phyloP scores from a whole-genome alignment of 2,888 invertebrate genomes.

The Parapristionchus giblindavisi region DNA sequence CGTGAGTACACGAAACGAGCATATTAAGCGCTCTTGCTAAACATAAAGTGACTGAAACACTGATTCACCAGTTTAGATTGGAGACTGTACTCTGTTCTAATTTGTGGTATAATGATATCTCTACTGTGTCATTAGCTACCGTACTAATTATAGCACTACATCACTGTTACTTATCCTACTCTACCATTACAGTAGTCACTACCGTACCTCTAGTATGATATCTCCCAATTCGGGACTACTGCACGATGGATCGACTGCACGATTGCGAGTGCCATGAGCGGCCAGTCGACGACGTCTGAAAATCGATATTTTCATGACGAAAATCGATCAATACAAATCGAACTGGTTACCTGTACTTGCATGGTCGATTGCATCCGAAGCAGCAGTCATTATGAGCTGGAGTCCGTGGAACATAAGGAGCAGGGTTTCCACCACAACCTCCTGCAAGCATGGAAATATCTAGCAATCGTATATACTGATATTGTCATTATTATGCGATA shows the following conservation, averaged over 20 bases:
- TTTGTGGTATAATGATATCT: no score
- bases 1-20: no score
- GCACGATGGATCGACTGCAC: conserved; percentile 58
- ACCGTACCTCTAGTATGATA: conserved; percentile 52
- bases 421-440: neutral
- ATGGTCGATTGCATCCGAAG: conserved; percentile 62
- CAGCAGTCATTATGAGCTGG: conserved; percentile 64
- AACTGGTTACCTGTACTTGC: conserved; percentile 46
- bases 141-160: no score
- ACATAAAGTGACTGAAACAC: no score
- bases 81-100: no score
- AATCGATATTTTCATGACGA: neutral
- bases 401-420: conserved; percentile 11
- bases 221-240: conserved; percentile 57
- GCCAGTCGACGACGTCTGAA: conserved; percentile 48
- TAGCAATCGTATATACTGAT: no score
- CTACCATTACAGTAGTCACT: neutral
- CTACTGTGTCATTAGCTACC: no score
- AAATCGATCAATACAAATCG: neutral
- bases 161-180: no score
- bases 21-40: no score
- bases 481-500: no score
- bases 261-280: conserved; percentile 44
- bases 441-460: neutral
- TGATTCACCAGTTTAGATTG: no score